phyloP scores from a whole-genome alignment of 2,888 invertebrate genomes.

The Chloromyia formosa region DNA sequence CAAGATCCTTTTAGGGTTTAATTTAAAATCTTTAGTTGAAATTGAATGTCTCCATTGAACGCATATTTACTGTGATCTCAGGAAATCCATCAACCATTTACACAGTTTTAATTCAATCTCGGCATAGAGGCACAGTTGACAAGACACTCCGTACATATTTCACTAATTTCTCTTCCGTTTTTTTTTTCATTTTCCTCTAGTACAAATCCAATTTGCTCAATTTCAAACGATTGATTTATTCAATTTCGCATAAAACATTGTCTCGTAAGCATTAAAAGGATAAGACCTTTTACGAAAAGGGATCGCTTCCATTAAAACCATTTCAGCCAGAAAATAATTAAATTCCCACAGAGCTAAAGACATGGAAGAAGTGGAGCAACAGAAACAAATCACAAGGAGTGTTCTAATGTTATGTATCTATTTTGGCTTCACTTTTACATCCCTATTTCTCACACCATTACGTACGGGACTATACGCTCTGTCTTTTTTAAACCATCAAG shows the following conservation, averaged over 20 bases:
- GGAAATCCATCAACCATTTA: conserved; percentile 6
- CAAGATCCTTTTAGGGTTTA: too few relatives aligned
- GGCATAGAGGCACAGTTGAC: not conserved
- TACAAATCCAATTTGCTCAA: conserved; percentile 16
- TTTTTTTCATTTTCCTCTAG: not conserved
- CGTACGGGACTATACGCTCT: too few relatives aligned
- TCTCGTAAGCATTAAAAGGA: conserved; percentile 39
- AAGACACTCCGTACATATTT: not conserved
- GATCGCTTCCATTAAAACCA: conserved; percentile 35
- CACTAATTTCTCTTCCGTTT: not conserved
- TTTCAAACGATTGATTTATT: conserved; percentile 37
- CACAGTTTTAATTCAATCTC: not conserved
- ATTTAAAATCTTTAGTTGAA: too few relatives aligned
- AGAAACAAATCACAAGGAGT: not conserved
- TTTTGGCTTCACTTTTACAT: not conserved
- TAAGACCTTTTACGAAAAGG: conserved; percentile 16
- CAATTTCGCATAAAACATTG: conserved; percentile 32
- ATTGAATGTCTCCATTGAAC: too few relatives aligned
- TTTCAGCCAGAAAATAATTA: conserved; percentile 41
- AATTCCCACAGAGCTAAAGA: conserved; percentile 13
- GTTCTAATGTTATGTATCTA: not conserved
- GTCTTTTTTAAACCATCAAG: not conserved
- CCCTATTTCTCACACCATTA: too few relatives aligned
- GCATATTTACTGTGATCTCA: too few relatives aligned
- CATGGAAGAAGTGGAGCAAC: too few relatives aligned